Base-by-base conservation (phyloP, 30 jellyfish, hydroid and myxozoan genomes). In the Chironex yamaguchii region DNA sequence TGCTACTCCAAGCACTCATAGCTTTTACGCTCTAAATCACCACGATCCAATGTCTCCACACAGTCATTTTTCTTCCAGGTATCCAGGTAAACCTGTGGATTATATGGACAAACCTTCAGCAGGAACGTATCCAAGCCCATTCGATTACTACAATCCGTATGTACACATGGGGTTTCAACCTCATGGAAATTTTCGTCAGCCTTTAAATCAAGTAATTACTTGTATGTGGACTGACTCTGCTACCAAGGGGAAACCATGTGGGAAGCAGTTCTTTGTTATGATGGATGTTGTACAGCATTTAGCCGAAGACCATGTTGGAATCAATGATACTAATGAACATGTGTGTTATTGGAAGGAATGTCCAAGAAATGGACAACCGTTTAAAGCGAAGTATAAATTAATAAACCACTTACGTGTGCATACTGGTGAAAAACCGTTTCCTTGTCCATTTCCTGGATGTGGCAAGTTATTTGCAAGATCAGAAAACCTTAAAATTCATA, bases 391-490 rank as follows among this genome's bases (percentile, higher is more conserved):
- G 80, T 95, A 95, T 72, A 95, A 95, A 48, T 80, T 95, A 84
- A 90, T 95, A 23, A 95, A 95, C 49, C 99, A 95, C 36, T 54
- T 95, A 34, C 32, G 99, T 23, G 99, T 95, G 4, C 99, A 95
- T 54, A 95, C 99, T 1, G 99, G 99, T 1, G 99, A 95, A 62
- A 95, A 95, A 33, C 99, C 99, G 14, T 95, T 95, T 67, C 99
- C 99, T 2, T 95, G 99, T 35, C 99, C 99, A 17, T 95, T 95
- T 67, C 99, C 99, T 12, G 99, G 99, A 2, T 95, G 99, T 73
- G 99, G 99, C 22, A 95, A 95, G 48, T 70, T 95, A 65, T 95
- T 95, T 67, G 99, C 99, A 64, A 53, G 99, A 81, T 90, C 98
- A 76, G 99, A 95, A 82, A 95, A 95, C 80, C 76, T 95, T 36